A percentile compares a stretch with the other conserved stretches of the same genome.
These are phyloP conservation scores for Cynoglossus semilaevis DNA, from an alignment of 2,113 vertebrate species.

Conservation along the genomic window DNA sequence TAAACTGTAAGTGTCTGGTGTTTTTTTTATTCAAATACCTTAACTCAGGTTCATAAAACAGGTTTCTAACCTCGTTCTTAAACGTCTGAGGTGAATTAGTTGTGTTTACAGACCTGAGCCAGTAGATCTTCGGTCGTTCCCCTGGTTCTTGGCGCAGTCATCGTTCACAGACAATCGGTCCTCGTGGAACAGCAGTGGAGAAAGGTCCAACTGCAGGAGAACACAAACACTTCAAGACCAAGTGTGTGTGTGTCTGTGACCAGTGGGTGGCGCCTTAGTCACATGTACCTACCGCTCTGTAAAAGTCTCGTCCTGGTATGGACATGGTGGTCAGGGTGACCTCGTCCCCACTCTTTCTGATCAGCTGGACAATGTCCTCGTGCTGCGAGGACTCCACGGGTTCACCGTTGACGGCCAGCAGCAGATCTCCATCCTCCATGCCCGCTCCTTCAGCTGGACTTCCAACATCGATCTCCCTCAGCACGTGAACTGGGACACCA, in stretches of 20 bases:
- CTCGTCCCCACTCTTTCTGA: constrained; percentile 72
- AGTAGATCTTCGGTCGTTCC: background rate
- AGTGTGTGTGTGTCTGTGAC: background rate
- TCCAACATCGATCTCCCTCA: constrained; percentile 85
- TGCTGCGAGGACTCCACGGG: constrained; percentile 82
- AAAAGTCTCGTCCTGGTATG: constrained; percentile 77
- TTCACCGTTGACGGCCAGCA: constrained; percentile 87
- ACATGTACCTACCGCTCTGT: constrained; percentile 80
- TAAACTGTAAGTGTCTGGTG: no score
- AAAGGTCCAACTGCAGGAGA: constrained; percentile 79
- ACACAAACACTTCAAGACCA: background rate
- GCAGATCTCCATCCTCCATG: constrained; percentile 87
- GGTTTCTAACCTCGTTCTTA: no score
- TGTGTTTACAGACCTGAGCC: no score
- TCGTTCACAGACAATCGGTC: constrained; percentile 24
- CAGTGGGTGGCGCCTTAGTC: no score
- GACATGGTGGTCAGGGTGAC: constrained; percentile 81
- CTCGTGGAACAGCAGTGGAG: constrained; percentile 84
- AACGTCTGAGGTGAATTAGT: no score
- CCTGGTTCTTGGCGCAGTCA: background rate
- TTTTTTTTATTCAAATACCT: no score
- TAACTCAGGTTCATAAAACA: no score
- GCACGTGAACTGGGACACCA: constrained; percentile 78
- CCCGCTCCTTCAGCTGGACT: constrained; percentile 84
- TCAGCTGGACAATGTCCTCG: constrained; percentile 79